phyloP scores from a whole-genome alignment of 2,797 vertebrate species.

The Tokudaia muenninki region DNA sequence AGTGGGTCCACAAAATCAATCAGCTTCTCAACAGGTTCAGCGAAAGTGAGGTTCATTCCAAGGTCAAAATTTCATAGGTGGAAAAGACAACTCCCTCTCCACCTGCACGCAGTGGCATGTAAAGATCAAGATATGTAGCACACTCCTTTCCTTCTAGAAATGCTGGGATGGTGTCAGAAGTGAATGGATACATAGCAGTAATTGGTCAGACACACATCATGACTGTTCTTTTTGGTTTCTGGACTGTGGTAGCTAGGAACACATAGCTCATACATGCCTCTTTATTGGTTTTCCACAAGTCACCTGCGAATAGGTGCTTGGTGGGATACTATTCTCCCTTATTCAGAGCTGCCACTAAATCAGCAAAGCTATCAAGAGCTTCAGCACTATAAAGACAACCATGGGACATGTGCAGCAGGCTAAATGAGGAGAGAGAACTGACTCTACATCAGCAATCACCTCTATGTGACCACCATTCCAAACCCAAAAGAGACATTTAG shows the following conservation, averaged over 20 bases:
- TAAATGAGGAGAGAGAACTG: neutral
- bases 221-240: neutral
- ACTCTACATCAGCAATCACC: neutral
- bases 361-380: neutral
- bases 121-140: neutral
- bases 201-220: neutral
- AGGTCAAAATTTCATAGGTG: neutral
- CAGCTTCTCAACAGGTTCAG: neutral
- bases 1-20: neutral
- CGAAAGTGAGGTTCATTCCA: neutral
- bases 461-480: neutral
- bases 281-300: slow-evolving; percentile 1
- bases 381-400: neutral
- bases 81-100: neutral
- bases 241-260: neutral
- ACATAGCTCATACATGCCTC: neutral
- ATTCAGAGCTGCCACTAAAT: neutral
- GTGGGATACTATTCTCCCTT: neutral
- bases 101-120: neutral
- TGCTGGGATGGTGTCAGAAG: neutral
- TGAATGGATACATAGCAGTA: neutral
- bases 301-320: neutral
- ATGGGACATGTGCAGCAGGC: neutral
- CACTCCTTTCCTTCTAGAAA: neutral
- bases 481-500: neutral